These are phyloP conservation scores for Adelognathus sp. DNA, from an alignment of 2,888 invertebrate species.

Conservation along the genomic window DNA sequence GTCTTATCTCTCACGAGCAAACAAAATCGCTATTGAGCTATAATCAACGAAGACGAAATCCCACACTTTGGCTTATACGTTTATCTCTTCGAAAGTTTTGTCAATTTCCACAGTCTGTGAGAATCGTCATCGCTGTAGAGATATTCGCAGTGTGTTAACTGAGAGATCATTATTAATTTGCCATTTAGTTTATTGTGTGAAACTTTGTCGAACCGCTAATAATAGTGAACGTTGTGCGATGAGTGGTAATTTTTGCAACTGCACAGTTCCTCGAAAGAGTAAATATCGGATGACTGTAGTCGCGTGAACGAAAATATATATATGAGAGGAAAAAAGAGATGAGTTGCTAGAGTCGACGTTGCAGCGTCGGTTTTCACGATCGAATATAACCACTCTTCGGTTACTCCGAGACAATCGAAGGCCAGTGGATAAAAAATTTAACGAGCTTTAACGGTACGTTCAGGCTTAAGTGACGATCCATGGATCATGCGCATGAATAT, in stretches of 20 bases:
- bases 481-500: background rate
- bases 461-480: background rate
- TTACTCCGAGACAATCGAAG: slow-evolving; percentile 23
- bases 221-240: background rate
- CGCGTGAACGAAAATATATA: background rate
- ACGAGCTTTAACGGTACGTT: background rate
- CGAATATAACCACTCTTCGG: too few relatives aligned
- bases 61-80: background rate
- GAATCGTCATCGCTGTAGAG: background rate
- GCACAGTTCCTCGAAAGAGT: background rate
- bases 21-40: background rate
- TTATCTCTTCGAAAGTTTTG: background rate
- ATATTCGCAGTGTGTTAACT: background rate
- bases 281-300: background rate
- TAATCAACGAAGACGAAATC: background rate
- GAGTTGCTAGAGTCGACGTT: slow-evolving; percentile 6
- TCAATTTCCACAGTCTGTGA: background rate
- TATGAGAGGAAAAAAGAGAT: background rate
- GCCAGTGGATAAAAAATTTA: background rate
- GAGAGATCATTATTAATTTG: background rate
- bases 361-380: slow-evolving; percentile 6
- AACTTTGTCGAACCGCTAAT: background rate
- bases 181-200: background rate
- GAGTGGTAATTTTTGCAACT: background rate
- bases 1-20: slow-evolving; percentile 27